Percentiles rank a stretch among this genome's conserved stretches.
Evolutionary conservation across 2,888 invertebrate genomes (phyloP).

Genomic region (Galeopsomyia nigrocyanea): DNA sequence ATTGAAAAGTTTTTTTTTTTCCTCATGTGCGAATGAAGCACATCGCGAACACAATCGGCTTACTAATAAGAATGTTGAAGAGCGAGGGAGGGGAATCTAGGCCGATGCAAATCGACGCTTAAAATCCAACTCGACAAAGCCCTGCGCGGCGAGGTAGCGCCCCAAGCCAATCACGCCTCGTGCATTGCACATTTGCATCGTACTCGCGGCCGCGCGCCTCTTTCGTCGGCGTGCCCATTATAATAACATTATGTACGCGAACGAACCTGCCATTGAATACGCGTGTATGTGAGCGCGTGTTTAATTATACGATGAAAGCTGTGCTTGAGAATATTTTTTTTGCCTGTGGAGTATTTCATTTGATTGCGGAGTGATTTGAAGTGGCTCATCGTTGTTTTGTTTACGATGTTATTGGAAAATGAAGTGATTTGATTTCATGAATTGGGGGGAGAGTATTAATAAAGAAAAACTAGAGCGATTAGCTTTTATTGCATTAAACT

Average conservation of each 20-base stretch:
- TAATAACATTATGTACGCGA: conserved; percentile 65
- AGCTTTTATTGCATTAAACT: too few species aligned
- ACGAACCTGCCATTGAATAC: conserved; percentile 65
- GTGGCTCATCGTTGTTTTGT: too few species aligned
- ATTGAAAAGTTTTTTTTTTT: not conserved
- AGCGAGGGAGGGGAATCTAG: too few species aligned
- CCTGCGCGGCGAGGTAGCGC: not conserved
- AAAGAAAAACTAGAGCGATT: too few species aligned
- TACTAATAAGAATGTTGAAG: not conserved
- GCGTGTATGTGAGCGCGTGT: conserved; percentile 54
- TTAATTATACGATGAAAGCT: not conserved
- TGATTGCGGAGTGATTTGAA: too few species aligned
- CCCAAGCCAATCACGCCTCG: conserved; percentile 17
- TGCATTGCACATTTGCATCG: too few species aligned
- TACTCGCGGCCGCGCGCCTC: conserved; percentile 27
- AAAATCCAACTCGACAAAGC: too few species aligned
- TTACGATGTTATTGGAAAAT: too few species aligned
- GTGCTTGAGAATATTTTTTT: not conserved
- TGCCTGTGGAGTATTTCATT: too few species aligned
- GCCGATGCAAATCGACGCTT: too few species aligned
- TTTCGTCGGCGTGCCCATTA: conserved; percentile 58
- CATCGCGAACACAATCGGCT: not conserved
- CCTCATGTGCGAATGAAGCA: not conserved
- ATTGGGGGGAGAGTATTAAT: too few species aligned
- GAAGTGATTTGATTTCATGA: too few species aligned